Conservation (phyloP, 2,888 invertebrate genomes). For the Petrolisthes cinctipes region DNA sequence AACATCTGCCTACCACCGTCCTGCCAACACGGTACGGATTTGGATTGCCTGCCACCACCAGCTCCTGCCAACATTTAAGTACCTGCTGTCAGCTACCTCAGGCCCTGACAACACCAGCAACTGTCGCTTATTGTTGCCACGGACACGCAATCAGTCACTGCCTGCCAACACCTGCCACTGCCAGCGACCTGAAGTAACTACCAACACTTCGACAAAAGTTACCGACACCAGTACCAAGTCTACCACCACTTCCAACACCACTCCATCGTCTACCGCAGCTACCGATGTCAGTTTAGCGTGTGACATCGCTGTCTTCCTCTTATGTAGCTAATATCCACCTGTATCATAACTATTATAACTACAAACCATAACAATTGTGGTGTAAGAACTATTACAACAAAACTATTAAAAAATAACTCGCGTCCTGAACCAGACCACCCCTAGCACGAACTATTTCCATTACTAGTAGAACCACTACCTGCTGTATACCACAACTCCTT, state of each 20-base stretch:
- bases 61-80: background rate
- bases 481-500: too few relatives aligned
- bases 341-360: too few relatives aligned
- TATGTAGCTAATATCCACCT: too few relatives aligned
- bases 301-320: too few relatives aligned
- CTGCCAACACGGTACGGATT: background rate
- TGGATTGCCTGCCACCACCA: background rate
- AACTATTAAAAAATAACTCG: too few relatives aligned
- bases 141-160: background rate
- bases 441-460: background rate
- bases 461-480: background rate
- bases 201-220: background rate
- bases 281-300: background rate
- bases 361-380: too few relatives aligned
- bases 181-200: background rate
- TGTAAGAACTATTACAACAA: too few relatives aligned
- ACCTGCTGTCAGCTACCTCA: conserved; percentile 11
- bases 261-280: background rate
- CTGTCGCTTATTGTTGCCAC: background rate
- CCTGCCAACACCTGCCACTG: background rate
- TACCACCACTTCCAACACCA: background rate
- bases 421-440: background rate
- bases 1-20: background rate
- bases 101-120: background rate
- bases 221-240: background rate